Evolutionary conservation across 2,888 invertebrate genomes (phyloP).

Genomic region (Chrysodeixis includens): DNA sequence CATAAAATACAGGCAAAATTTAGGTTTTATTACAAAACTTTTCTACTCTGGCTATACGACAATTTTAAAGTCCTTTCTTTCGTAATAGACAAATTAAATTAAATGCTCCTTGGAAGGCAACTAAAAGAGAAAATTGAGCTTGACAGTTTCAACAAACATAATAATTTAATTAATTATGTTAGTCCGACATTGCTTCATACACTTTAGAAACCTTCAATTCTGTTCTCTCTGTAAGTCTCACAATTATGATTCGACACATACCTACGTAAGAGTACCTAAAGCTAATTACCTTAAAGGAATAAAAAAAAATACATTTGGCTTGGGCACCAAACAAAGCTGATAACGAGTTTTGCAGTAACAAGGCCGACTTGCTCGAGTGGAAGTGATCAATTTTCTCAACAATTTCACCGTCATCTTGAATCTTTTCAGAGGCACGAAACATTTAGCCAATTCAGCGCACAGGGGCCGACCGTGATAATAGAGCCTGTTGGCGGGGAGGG

Average conservation of each 20-base stretch:
- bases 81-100: conserved; percentile 1
- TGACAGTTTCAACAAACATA: too few relatives aligned
- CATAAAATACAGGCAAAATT: conserved; percentile 67
- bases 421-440: conserved; percentile 87
- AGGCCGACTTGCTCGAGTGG: conserved; percentile 78
- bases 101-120: neutral
- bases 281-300: conserved; percentile 13
- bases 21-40: conserved; percentile 72
- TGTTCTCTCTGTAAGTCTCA: too few relatives aligned
- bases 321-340: conserved; percentile 63
- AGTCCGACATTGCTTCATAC: too few relatives aligned
- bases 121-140: neutral
- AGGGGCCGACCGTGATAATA: conserved; percentile 82
- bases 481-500: conserved; percentile 84
- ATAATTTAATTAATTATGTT: too few relatives aligned
- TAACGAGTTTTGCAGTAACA: conserved; percentile 72
- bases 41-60: conserved; percentile 31
- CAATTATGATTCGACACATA: too few relatives aligned
- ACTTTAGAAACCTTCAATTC: too few relatives aligned
- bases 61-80: conserved; percentile 1
- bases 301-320: conserved; percentile 32
- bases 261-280: too few relatives aligned
- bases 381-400: conserved; percentile 88
- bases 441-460: conserved; percentile 88
- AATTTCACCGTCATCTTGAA: conserved; percentile 87